Base-by-base conservation (phyloP, 2,888 invertebrate genomes). In the Zhuqinia jingwanae region DNA sequence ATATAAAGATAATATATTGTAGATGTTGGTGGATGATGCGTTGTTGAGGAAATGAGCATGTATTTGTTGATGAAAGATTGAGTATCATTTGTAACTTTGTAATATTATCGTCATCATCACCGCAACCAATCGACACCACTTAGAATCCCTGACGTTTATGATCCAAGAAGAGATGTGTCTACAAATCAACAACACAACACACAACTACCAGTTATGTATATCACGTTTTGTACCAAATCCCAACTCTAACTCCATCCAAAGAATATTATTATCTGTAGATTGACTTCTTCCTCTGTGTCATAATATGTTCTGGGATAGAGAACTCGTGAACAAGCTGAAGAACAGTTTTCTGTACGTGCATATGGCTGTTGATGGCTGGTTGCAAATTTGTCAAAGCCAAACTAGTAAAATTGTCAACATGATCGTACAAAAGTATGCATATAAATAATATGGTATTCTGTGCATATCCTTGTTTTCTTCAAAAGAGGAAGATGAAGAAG, bases 51-150 rank as follows among this genome's bases (percentile, higher is more conserved):
- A 85, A 85, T 58, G 70, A 85, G 63, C 78, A 84, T 87, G 88
- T 86, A 85, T 87, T 88, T 88, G 75, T 86, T 86, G 89, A 81
- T 88, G 89, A 88, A 89, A 87, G 89, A 88, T 87, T 85, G 78
- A 36, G 81, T 89, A 88, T 89, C 88, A 89, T 89, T 89, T 89
- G 78, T 89, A 90, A 90, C 89, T 87, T 90, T 89, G 88, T 90
- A 90, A 90, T 90, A 87, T 88, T 85, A 77, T 81, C 77, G 42
- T 60, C 78, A 65, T 50, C 65, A 11, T 20, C 20, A 60, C 58
- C 79, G 8, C 42, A 27, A 11, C n/a, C 27, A 36, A 36, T 36
- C 36, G 36, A 36, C 36, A 60, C 78, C 25, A 58, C 47, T 47
- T 60, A 22, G 70, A 70, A 50, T 25, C 11, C 36, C 53, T 68